Evolutionary conservation across 2,888 invertebrate genomes (phyloP).

Genomic region (Brenthis ino): DNA sequence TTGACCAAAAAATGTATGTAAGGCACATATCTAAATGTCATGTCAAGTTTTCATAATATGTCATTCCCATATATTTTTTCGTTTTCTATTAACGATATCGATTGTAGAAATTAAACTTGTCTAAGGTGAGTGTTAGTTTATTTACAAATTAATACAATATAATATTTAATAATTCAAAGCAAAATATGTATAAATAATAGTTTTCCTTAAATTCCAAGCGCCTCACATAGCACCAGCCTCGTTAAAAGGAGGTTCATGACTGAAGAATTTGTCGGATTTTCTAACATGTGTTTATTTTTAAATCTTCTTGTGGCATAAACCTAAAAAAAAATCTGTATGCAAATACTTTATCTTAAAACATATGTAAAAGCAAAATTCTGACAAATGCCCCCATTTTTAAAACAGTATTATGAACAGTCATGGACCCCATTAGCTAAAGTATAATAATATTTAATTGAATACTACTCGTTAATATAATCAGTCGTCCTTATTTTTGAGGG

Average conservation of each 20-base stretch:
- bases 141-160: no score
- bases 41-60: no score
- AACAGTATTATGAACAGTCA: not conserved
- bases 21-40: no score
- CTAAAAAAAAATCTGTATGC: no score
- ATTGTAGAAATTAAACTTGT: no score
- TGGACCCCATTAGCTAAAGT: not conserved
- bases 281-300: not conserved
- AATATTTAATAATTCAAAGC: not conserved
- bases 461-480: slow-evolving; percentile 38
- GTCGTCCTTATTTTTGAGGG: slow-evolving; percentile 62
- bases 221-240: slow-evolving; percentile 34
- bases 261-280: not conserved
- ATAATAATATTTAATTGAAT: not conserved
- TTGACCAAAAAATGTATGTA: no score
- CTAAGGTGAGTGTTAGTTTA: no score
- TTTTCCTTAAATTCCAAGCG: not conserved
- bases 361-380: no score
- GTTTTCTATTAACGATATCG: no score
- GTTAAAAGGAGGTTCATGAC: slow-evolving; percentile 9
- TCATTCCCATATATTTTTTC: no score
- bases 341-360: no score
- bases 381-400: not conserved
- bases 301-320: no score
- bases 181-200: not conserved